Evolutionary conservation across 2,888 invertebrate genomes (phyloP).

Genomic region (Gryllus longicercus): DNA sequence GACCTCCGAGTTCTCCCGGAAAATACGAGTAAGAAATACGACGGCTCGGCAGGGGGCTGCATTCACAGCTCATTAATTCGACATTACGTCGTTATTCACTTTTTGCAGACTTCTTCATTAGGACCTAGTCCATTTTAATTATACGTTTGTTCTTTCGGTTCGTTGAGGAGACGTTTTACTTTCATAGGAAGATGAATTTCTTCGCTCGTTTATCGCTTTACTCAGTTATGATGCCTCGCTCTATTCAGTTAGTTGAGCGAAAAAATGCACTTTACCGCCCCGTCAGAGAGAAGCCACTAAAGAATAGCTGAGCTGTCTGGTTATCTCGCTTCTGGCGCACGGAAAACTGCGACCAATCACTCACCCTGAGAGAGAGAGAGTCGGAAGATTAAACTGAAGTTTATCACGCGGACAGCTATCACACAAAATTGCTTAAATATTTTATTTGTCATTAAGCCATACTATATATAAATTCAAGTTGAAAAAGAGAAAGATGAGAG

Average conservation of each 20-base stretch:
- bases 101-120: conserved; percentile 5
- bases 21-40: conserved; percentile 8
- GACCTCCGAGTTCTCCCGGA: not conserved
- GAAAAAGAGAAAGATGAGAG: too few relatives aligned
- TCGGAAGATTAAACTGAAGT: too few relatives aligned
- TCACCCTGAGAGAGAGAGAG: too few relatives aligned
- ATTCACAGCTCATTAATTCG: conserved; percentile 17
- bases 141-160: conserved; percentile 5
- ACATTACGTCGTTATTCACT: conserved; percentile 17
- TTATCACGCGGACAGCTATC: too few relatives aligned
- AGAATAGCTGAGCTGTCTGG: too few relatives aligned
- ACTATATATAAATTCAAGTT: too few relatives aligned
- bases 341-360: too few relatives aligned
- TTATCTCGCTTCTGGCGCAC: too few relatives aligned
- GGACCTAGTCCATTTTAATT: not conserved
- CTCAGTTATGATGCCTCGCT: not conserved
- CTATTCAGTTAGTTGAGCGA: not conserved
- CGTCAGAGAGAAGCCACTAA: not conserved
- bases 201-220: not conserved
- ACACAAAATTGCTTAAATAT: too few relatives aligned
- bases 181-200: conserved; percentile 17
- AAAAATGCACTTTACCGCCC: not conserved
- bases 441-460: too few relatives aligned
- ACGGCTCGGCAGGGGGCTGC: not conserved
- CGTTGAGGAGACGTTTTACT: not conserved